Evolutionary conservation across 2,113 vertebrate genomes (phyloP).

Genomic region (Pagrus major): DNA sequence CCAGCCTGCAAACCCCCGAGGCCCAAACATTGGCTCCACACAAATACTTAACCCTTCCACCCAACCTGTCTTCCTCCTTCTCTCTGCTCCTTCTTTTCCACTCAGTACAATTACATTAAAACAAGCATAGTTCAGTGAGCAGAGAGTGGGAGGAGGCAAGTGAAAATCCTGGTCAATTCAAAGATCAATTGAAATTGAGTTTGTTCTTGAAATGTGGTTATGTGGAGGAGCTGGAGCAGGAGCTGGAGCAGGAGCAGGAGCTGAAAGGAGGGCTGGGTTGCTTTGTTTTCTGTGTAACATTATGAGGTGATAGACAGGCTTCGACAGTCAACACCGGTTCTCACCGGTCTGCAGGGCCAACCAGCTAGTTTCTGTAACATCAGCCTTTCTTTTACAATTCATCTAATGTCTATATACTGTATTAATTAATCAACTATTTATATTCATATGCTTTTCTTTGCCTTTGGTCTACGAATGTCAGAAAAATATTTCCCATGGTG

Average conservation of each 20-base stretch:
- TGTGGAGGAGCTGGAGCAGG: slow-evolving; percentile 1
- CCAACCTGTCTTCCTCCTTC: slow-evolving; percentile 7
- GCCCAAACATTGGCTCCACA: slow-evolving; percentile 32
- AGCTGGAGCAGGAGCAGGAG: neutral
- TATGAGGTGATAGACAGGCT: slow-evolving; percentile 25
- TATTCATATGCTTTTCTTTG: neutral
- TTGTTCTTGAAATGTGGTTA: slow-evolving; percentile 63
- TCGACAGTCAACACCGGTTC: slow-evolving; percentile 19
- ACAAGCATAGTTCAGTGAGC: slow-evolving; percentile 31
- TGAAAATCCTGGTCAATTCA: slow-evolving; percentile 48
- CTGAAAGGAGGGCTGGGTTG: neutral
- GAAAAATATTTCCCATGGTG: neutral
- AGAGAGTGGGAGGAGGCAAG: neutral
- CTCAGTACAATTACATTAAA: slow-evolving; percentile 62
- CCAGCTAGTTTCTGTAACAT: slow-evolving; percentile 30
- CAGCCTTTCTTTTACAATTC: neutral
- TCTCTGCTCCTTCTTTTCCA: slow-evolving; percentile 1
- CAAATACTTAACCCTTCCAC: slow-evolving; percentile 22
- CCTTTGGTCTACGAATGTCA: neutral
- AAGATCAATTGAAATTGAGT: slow-evolving; percentile 72
- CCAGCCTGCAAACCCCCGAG: slow-evolving; percentile 39
- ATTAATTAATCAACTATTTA: neutral
- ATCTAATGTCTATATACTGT: no score
- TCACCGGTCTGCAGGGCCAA: neutral
- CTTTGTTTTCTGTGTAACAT: slow-evolving; percentile 46